A percentile compares a stretch with the other conserved stretches of the same genome.
phyloP scores from a whole-genome alignment of 1,140 invertebrate species.

The Drosophila bocki region DNA sequence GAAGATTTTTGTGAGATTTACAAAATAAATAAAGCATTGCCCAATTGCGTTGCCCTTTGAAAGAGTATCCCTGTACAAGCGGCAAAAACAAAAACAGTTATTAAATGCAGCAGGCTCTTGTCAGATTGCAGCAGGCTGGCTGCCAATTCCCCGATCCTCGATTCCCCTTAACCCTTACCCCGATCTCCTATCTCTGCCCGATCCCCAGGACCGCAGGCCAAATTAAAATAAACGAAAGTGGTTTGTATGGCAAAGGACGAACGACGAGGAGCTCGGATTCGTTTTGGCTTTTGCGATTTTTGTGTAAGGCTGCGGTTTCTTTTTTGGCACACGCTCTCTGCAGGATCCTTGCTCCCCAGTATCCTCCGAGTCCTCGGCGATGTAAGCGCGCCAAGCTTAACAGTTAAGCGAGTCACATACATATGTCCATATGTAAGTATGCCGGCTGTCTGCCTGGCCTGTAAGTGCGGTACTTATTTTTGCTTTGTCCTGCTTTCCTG shows the following conservation, averaged over 20 bases:
- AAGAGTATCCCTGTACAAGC: constrained; percentile 44
- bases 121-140: constrained; percentile 79
- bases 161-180: not conserved
- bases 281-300: constrained; percentile 53
- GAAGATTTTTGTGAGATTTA: not conserved
- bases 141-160: constrained; percentile 32
- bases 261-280: constrained; percentile 17
- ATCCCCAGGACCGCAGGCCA: constrained; percentile 64
- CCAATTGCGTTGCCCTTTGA: too few species aligned
- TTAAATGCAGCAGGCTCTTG: constrained; percentile 79
- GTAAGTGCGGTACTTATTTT: constrained; percentile 60
- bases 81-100: constrained; percentile 81
- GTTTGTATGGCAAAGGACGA: constrained; percentile 66
- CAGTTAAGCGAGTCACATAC: constrained; percentile 50
- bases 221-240: constrained; percentile 84
- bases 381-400: constrained; percentile 73
- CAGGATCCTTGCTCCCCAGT: constrained; percentile 29
- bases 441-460: constrained; percentile 7
- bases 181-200: not conserved
- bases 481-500: constrained; percentile 28
- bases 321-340: constrained; percentile 59
- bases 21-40: not conserved
- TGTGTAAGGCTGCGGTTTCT: constrained; percentile 55
- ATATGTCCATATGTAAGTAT: not conserved
- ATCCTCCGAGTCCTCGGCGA: constrained; percentile 6